Evolutionary conservation across 2,797 vertebrate genomes (phyloP).

Genomic region (Loriculus beryllinus): DNA sequence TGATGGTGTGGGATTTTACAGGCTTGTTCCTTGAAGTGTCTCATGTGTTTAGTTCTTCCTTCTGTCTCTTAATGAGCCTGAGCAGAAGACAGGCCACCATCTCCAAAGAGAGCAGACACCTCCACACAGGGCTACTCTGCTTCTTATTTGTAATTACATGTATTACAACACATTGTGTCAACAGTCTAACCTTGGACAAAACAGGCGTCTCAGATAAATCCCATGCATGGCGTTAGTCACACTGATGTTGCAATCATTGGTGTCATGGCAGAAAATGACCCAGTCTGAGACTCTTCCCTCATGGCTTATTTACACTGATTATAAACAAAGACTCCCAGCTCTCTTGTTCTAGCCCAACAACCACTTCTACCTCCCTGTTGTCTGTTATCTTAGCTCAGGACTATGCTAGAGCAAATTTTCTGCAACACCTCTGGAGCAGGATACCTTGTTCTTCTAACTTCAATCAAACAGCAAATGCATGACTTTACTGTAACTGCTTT

Average conservation of each 20-base stretch:
- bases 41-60: neutral
- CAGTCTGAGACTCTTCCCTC: neutral
- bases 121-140: neutral
- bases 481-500: neutral
- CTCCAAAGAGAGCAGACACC: neutral
- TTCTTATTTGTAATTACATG: neutral
- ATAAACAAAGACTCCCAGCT: neutral
- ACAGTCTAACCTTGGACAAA: neutral
- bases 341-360: neutral
- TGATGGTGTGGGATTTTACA: neutral
- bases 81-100: neutral
- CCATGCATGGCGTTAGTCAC: neutral
- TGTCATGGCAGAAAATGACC: neutral
- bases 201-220: neutral
- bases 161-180: conserved; percentile 14
- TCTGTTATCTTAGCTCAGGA: neutral
- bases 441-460: neutral
- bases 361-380: neutral
- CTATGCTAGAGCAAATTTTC: neutral
- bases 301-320: neutral
- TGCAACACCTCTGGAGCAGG: neutral
- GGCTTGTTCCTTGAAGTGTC: neutral
- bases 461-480: neutral
- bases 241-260: neutral
- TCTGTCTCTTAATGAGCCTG: neutral